Evolutionary conservation across 2,113 vertebrate species (phyloP).

Genomic region (Myotis davidii): DNA sequence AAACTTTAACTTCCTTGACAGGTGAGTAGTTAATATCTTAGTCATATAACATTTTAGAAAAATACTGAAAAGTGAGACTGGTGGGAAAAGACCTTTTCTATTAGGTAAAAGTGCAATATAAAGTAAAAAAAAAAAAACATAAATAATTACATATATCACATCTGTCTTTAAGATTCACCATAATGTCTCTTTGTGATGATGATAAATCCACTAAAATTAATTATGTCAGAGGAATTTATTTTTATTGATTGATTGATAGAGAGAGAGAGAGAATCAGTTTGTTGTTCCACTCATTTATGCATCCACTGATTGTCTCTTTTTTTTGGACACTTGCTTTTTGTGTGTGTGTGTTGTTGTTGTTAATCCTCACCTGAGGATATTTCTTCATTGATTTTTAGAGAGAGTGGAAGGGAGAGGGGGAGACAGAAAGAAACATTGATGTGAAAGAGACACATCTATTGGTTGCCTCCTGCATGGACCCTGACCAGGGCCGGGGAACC

Average conservation of each 20-base stretch:
- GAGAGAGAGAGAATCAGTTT: background rate
- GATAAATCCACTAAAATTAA: background rate
- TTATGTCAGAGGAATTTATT: background rate
- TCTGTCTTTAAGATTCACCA: background rate
- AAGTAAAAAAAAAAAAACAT: background rate
- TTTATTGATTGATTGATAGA: background rate
- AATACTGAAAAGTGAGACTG: constrained; percentile 7
- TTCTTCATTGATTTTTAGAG: background rate
- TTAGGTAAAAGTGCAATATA: background rate
- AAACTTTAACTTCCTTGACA: background rate
- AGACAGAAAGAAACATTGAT: no score
- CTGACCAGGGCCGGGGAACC: background rate
- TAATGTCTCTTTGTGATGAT: background rate
- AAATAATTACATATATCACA: background rate
- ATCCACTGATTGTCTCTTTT: background rate
- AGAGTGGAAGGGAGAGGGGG: background rate
- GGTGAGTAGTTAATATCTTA: constrained; percentile 24
- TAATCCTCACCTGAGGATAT: background rate
- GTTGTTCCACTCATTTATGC: background rate
- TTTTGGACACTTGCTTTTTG: no score
- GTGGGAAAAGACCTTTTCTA: background rate
- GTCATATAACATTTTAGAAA: background rate
- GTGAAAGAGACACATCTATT: background rate
- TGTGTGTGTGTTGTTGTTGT: no score
- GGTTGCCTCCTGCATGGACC: background rate